Evolutionary conservation across 2,113 vertebrate species (phyloP).

Genomic region (Promerops cafer): DNA sequence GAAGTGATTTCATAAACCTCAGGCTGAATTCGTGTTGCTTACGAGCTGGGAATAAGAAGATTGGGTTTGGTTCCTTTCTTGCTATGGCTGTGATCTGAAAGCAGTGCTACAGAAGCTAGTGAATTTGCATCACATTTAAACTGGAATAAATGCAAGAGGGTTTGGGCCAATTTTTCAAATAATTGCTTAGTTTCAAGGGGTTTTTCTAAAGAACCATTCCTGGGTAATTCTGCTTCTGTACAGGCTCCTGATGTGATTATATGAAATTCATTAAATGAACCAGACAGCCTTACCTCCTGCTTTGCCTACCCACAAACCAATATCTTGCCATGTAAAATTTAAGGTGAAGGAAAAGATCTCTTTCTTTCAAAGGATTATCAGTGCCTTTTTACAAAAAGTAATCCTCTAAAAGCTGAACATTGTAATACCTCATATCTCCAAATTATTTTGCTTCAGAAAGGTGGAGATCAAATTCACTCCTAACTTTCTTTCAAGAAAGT

Average conservation of each 20-base stretch:
- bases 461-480: not conserved
- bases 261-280: not conserved
- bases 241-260: not conserved
- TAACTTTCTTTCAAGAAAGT: not conserved
- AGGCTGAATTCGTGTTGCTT: not conserved
- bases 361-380: not conserved
- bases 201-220: not conserved
- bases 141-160: not conserved
- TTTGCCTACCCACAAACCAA: not conserved
- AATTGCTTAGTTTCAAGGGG: not conserved
- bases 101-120: not conserved
- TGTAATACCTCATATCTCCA: not conserved
- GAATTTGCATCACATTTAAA: not conserved
- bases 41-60: not conserved
- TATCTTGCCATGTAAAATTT: not conserved
- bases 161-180: not conserved
- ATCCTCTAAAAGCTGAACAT: not conserved
- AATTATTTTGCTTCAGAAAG: not conserved
- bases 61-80: not conserved
- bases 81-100: not conserved
- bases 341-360: not conserved
- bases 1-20: slow-evolving; percentile 30
- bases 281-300: not conserved
- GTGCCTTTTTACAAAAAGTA: not conserved
- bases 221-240: not conserved